Conservation (phyloP, 37 sponge, comb jelly and placozoan species). For the Geodia barretti region DNA sequence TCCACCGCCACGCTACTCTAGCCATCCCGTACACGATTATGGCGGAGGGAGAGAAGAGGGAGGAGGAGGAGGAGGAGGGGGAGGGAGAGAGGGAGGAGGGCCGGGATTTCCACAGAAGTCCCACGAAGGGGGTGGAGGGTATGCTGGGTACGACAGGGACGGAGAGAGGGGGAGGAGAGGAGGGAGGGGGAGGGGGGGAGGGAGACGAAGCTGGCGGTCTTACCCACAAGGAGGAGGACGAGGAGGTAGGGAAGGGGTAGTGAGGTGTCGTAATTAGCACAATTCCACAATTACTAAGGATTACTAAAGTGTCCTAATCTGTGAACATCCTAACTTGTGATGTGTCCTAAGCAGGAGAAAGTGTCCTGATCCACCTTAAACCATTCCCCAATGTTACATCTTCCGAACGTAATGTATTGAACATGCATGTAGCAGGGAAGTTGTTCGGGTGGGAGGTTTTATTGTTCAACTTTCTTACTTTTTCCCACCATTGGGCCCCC, state of each 20-base stretch:
- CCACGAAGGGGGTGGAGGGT: conserved; percentile 18
- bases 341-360: too few relatives aligned
- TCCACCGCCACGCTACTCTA: conserved; percentile 42
- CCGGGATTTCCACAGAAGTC: background rate
- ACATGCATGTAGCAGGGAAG: too few relatives aligned
- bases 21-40: conserved; percentile 14
- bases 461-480: too few relatives aligned
- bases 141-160: conserved; percentile 10
- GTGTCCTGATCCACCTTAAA: too few relatives aligned
- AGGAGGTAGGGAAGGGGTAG: conserved; percentile 5
- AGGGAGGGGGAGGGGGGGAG: conserved; percentile 13
- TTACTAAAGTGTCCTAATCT: too few relatives aligned
- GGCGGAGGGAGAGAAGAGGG: background rate
- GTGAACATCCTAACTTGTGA: too few relatives aligned
- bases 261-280: too few relatives aligned
- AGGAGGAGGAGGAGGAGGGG: conserved; percentile 13
- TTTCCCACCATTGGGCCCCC: background rate
- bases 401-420: too few relatives aligned
- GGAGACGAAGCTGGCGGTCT: conserved; percentile 32
- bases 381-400: too few relatives aligned
- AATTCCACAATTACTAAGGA: too few relatives aligned
- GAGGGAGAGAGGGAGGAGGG: too few relatives aligned
- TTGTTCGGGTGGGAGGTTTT: too few relatives aligned
- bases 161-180: conserved; percentile 29
- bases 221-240: conserved; percentile 1